Base-by-base conservation (phyloP, 2,113 vertebrate species). In the Melanostigma gelatinosum region DNA sequence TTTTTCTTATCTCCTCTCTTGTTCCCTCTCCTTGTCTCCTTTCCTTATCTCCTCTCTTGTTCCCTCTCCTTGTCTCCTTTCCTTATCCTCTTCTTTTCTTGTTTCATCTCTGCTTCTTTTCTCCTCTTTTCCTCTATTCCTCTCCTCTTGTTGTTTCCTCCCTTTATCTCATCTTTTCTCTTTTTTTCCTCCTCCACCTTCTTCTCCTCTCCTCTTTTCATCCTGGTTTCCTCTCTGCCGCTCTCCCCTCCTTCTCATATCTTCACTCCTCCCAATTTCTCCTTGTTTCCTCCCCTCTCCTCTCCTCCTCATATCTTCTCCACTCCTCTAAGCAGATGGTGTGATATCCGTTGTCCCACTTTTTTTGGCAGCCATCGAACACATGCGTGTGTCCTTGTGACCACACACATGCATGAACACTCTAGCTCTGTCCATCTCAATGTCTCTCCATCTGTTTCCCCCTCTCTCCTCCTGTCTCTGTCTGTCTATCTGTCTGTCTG, bases 271-370 rank as follows among this genome's bases (percentile, higher is more conserved):
- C 24, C 42, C 24, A 3, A 13, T 24, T 10, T 24, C 29, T 34
- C 44, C 38, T 48, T 29, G 24, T n/a, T 32, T 46, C 12, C 44
- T 54, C 20, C 24, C 40, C 9, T 68, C 58, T 42, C 22, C 68
- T 32, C 27, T 20, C 65, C 15, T 32, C 63, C 32, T 66, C 54
- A 42, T 42, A 72, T 66, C n/a, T 4, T n/a, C 40, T 36, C 32
- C 11, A 34, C 75, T 72, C 42, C 72, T 83, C 80, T 84, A 55
- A 86, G 84, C 92, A 93, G 92, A 93, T 93, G 91, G 91, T 80
- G 75, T 83, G 67, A 90, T 91, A 89, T 90, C 91, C 82, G 78
- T 87, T 92, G 88, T 89, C 86, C 80, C 86, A 91, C 40, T 89
- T 90, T 88, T 87, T 88, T 88, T 81, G 88, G 87, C 89, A 85